phyloP scores from a whole-genome alignment of 2,888 invertebrate species.

The Cataglyphis rosenhaueri region DNA sequence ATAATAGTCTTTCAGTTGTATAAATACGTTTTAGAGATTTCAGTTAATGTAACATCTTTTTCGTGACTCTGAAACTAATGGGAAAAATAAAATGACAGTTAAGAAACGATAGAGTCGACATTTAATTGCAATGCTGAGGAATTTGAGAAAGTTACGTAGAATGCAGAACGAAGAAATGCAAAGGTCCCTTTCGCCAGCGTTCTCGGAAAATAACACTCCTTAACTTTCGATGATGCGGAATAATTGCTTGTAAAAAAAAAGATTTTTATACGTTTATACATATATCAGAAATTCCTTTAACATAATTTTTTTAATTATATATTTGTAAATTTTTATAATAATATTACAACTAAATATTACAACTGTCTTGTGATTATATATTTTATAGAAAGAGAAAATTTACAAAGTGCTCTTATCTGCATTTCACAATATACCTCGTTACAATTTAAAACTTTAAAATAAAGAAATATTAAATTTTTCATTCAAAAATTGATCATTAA shows the following conservation, averaged over 20 bases:
- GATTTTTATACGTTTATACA: background rate
- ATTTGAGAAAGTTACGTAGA: constrained; percentile 26
- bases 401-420: background rate
- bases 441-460: background rate
- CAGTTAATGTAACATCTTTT: background rate
- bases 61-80: background rate
- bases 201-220: background rate
- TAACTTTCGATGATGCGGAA: background rate
- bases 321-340: background rate
- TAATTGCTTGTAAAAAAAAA: background rate
- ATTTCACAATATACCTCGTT: background rate
- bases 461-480: background rate
- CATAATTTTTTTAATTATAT: background rate
- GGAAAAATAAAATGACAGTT: background rate
- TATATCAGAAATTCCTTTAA: background rate
- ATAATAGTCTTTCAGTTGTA: background rate
- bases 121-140: background rate
- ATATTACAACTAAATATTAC: background rate
- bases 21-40: background rate
- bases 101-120: background rate
- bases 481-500: background rate
- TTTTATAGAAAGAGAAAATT: background rate
- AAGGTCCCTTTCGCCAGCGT: constrained; percentile 33
- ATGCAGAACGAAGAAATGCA: constrained; percentile 8
- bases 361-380: background rate